Conservation (phyloP, 1,140 invertebrate genomes). For the Ridgeia piscesae region DNA sequence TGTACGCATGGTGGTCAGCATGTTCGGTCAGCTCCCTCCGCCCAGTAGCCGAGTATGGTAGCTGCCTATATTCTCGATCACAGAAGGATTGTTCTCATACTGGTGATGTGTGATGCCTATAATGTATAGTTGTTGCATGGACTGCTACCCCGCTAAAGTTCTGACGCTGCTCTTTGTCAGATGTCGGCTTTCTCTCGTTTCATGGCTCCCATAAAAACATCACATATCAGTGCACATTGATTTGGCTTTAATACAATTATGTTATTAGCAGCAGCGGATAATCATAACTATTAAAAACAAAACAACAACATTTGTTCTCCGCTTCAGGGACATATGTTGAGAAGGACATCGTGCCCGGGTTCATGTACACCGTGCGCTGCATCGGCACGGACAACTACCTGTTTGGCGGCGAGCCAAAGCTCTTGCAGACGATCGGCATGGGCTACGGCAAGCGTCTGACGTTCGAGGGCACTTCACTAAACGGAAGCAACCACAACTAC, state of each 20-base stretch:
- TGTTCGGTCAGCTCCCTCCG: no score
- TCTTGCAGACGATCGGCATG: slow-evolving; percentile 69
- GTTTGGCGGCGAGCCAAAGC: slow-evolving; percentile 67
- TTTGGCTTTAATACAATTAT: background rate
- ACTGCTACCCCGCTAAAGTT: background rate
- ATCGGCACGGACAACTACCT: slow-evolving; percentile 66
- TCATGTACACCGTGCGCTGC: slow-evolving; percentile 71
- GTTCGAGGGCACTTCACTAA: slow-evolving; percentile 66
- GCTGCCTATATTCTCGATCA: no score
- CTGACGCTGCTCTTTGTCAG: background rate
- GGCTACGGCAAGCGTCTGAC: slow-evolving; percentile 77
- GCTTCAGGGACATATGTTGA: slow-evolving; percentile 72
- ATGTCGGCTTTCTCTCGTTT: background rate
- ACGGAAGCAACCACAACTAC: slow-evolving; percentile 66
- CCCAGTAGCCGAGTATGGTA: no score
- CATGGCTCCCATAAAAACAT: background rate
- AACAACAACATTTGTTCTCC: background rate
- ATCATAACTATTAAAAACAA: background rate
- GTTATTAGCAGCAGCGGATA: background rate
- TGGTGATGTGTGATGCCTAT: background rate
- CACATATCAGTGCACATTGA: background rate
- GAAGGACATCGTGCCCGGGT: slow-evolving; percentile 72
- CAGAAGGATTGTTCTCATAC: no score
- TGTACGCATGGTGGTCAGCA: no score
- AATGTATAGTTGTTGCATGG: background rate